phyloP scores from a whole-genome alignment of 1,140 invertebrate species.

The Eumeta japonica region DNA sequence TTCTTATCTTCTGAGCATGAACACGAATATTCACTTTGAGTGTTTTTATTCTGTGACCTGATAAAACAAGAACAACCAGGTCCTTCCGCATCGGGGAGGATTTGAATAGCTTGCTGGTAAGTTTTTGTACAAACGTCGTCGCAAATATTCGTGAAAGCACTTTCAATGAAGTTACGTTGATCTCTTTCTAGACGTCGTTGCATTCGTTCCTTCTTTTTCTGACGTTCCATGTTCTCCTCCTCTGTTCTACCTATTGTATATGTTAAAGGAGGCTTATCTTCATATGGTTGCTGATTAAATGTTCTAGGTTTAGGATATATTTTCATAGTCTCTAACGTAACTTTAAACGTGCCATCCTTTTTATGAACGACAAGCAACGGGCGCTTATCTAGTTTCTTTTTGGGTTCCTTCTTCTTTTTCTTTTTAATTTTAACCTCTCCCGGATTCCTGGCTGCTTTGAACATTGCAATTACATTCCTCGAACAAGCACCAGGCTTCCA shows the following conservation, averaged over 20 bases:
- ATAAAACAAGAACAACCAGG: slow-evolving; percentile 36
- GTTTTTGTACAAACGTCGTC: slow-evolving; percentile 46
- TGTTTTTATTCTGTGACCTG: slow-evolving; percentile 17
- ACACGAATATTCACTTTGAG: slow-evolving; percentile 30
- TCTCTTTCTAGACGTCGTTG: slow-evolving; percentile 34
- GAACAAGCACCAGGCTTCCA: slow-evolving; percentile 43
- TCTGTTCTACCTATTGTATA: slow-evolving; percentile 45
- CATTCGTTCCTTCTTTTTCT: slow-evolving; percentile 32
- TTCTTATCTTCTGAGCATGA: slow-evolving; percentile 22
- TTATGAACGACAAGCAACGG: slow-evolving; percentile 40
- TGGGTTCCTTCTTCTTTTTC: slow-evolving; percentile 25
- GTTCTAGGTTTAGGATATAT: slow-evolving; percentile 29
- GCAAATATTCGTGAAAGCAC: slow-evolving; percentile 42
- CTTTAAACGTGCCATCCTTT: slow-evolving; percentile 38
- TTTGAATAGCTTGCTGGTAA: slow-evolving; percentile 43
- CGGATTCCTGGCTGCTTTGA: slow-evolving; percentile 38
- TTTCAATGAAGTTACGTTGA: slow-evolving; percentile 40
- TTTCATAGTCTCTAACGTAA: slow-evolving; percentile 52
- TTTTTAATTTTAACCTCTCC: slow-evolving; percentile 26
- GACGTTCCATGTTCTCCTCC: slow-evolving; percentile 36
- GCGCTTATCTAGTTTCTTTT: slow-evolving; percentile 33
- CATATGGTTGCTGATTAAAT: slow-evolving; percentile 40
- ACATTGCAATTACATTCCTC: slow-evolving; percentile 37
- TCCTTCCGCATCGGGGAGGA: slow-evolving; percentile 34
- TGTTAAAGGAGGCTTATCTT: slow-evolving; percentile 39